Evolutionary conservation across 2,113 vertebrate genomes (phyloP), one percentile per base, ranked within the genome.

Genomic region (Odocoileus virginianus): DNA sequence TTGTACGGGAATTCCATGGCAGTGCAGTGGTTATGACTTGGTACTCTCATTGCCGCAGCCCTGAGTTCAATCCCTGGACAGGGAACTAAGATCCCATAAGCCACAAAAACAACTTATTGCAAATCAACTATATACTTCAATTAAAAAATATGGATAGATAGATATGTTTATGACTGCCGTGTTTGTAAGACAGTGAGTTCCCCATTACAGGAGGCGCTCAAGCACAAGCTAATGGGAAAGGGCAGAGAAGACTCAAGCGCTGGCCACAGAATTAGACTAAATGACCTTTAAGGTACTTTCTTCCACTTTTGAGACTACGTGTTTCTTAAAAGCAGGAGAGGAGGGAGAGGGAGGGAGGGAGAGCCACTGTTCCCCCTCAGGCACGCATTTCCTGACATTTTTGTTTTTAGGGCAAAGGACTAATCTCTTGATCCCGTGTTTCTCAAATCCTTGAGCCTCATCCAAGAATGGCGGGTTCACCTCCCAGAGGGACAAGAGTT

Each of bases 371-470:
- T 95, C 57, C 83, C 50, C 45, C n/a, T 57, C 2, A 52, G 57
- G 78, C 27, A 90, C 25, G 7, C 27, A 79, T 36, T 92, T 84
- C 71, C 61, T 89, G 78, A 91, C 28, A 82, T 57, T 95, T 96
- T 95, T 96, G 43, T 96, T 87, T 94, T 97, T 92, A 78, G 60
- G 30, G 60, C 27, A 71, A 64, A 95, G 54, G 55, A 95, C 84
- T 95, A 87, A 94, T 92, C 88, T 92, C 55, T 94, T 87, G 28
- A 95, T 94, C 50, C 36, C 47, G 28, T 84, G 30, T 88, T 95
- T 95, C 79, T 85, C 54, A 92, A 92, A 92, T 86, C 87, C 79
- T 96, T 87, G 47, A 96, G 23, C 30, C 43, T 94, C 40, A 76
- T 93, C 58, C 87, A 96, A 91, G 93, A 96, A 92, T 27, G 17